These are phyloP conservation scores for Cheirogaleus major DNA, from an alignment of 2,797 vertebrate genomes.

Conservation along the genomic window DNA sequence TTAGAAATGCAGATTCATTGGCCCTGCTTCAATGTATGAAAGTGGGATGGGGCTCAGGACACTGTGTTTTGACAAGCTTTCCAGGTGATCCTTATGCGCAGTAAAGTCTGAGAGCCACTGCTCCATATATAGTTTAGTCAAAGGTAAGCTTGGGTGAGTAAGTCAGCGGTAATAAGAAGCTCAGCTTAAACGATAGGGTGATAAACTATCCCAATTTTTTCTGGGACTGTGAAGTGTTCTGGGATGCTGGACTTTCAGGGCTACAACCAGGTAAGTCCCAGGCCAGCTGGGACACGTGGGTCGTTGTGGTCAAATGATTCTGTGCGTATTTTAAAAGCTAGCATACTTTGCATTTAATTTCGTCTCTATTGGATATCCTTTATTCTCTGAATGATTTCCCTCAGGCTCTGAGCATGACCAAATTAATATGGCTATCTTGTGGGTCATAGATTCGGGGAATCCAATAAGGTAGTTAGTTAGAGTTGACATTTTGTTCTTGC, in stretches of 20 bases:
- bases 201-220: not conserved
- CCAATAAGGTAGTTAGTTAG: conserved; percentile 53
- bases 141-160: not conserved
- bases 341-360: conserved; percentile 27
- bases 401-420: not conserved
- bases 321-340: not conserved
- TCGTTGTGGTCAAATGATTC: not conserved
- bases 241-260: not conserved
- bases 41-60: not conserved
- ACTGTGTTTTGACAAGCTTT: not conserved
- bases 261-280: not conserved
- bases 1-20: not conserved
- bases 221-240: not conserved
- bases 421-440: conserved; percentile 42
- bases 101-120: not conserved
- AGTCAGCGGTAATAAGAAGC: not conserved
- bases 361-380: not conserved
- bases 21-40: not conserved
- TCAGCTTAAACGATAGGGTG: not conserved
- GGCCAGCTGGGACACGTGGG: not conserved
- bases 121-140: not conserved
- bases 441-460: conserved; percentile 56
- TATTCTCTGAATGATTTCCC: conserved; percentile 46
- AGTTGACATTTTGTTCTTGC: conserved; percentile 67
- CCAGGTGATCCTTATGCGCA: not conserved